Evolutionary conservation across 2,888 invertebrate species (phyloP).

Genomic region (Nipponacmea schrenckii): DNA sequence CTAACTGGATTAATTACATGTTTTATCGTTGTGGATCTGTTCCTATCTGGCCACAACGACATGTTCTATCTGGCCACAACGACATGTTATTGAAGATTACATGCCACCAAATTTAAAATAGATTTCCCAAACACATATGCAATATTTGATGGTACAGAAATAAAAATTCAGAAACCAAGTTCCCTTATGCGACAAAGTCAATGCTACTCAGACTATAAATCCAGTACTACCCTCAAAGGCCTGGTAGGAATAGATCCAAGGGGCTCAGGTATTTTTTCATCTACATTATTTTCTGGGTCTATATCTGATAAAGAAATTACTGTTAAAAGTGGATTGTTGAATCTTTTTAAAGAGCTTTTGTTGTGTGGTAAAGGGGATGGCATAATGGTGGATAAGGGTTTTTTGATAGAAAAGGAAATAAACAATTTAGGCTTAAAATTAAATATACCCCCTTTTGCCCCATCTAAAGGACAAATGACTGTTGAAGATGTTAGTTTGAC

Average conservation of each 20-base stretch:
- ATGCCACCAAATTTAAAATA: background rate
- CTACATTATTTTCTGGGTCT: constrained; percentile 24
- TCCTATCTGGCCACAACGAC: background rate
- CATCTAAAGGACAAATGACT: background rate
- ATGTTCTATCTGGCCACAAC: too few species aligned
- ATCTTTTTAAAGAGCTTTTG: background rate
- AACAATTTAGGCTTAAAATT: background rate
- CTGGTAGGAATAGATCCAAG: constrained; percentile 25
- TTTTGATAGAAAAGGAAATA: background rate
- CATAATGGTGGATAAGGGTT: background rate
- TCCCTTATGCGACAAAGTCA: constrained; percentile 10
- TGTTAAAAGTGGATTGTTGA: constrained; percentile 15
- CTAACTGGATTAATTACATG: background rate
- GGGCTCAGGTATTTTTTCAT: constrained; percentile 25
- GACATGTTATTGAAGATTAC: background rate
- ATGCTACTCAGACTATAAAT: constrained; percentile 29
- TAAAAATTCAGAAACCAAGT: constrained; percentile 14
- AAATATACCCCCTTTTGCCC: background rate
- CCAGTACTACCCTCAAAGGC: constrained; percentile 25
- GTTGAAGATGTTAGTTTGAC: background rate
- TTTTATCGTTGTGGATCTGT: background rate
- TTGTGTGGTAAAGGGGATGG: background rate
- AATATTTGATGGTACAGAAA: constrained; percentile 13
- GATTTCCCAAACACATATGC: constrained; percentile 2
- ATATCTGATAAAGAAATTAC: constrained; percentile 28